Evolutionary conservation across 1,140 invertebrate genomes (phyloP).

Genomic region (Branchinecta lindahli): DNA sequence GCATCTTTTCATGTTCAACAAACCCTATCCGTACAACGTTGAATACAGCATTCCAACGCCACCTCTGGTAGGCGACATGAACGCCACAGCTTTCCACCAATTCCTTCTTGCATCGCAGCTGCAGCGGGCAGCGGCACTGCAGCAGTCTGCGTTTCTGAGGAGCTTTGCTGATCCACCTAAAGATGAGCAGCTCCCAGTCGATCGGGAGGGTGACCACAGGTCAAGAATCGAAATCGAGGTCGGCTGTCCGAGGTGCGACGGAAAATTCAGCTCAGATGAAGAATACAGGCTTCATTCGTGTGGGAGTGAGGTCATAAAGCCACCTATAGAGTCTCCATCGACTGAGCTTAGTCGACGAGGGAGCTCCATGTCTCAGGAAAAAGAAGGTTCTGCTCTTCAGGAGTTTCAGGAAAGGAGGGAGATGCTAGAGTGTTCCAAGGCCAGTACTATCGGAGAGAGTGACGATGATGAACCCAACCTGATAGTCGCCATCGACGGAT

Average conservation of each 20-base stretch:
- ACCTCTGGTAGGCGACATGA: not conserved
- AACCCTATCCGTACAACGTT: not conserved
- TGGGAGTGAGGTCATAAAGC: not conserved
- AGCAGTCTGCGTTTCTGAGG: not conserved
- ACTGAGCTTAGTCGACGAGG: not conserved
- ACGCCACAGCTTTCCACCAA: conserved; percentile 16
- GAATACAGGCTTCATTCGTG: not conserved
- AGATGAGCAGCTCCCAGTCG: not conserved
- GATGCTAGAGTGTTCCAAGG: not conserved
- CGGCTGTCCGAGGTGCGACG: not conserved
- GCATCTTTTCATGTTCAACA: not conserved
- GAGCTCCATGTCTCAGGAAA: conserved; percentile 12
- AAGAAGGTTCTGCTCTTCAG: conserved; percentile 18
- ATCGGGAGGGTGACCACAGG: too few species aligned
- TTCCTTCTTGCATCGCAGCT: conserved; percentile 22
- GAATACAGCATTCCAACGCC: not conserved
- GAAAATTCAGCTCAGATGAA: not conserved
- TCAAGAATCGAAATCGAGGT: not conserved
- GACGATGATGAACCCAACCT: not conserved
- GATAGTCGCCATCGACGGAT: not conserved
- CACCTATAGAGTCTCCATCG: not conserved
- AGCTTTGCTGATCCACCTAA: not conserved
- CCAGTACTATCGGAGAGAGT: not conserved
- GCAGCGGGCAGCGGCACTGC: not conserved
- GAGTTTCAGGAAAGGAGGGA: not conserved